phyloP scores from a whole-genome alignment of 2,113 vertebrate genomes.

The Rhinolophus ferrumequinum region DNA sequence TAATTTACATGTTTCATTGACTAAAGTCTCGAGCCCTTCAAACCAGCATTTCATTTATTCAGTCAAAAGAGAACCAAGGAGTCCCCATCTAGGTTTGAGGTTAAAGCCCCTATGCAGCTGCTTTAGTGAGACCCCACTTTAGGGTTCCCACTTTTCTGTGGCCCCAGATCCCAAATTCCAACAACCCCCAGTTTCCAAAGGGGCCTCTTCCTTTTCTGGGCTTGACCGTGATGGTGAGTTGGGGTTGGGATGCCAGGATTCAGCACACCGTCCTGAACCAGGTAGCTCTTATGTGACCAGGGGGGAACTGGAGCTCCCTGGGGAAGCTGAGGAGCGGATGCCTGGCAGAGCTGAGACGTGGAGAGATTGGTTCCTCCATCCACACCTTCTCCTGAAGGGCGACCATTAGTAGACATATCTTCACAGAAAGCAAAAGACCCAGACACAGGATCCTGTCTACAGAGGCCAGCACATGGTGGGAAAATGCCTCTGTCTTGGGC shows the following conservation, averaged over 20 bases:
- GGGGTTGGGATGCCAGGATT: not conserved
- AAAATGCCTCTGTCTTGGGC: not conserved
- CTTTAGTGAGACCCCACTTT: not conserved
- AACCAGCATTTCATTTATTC: not conserved
- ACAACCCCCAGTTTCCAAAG: not conserved
- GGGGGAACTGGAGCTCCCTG: not conserved
- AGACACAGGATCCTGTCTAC: not conserved
- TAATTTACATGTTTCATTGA: not conserved
- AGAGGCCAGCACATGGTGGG: not conserved
- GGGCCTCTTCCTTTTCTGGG: not conserved
- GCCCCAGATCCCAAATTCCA: not conserved
- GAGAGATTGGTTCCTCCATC: not conserved
- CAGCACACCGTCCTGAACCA: not conserved
- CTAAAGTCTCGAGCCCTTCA: not conserved
- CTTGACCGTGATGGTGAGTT: not conserved
- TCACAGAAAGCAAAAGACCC: not conserved
- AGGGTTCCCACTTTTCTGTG: too few relatives aligned
- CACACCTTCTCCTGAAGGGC: not conserved
- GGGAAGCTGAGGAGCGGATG: too few relatives aligned
- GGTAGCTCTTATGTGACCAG: not conserved
- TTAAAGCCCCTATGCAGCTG: not conserved
- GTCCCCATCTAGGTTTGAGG: too few relatives aligned
- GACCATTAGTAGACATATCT: not conserved
- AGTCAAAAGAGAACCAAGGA: not conserved
- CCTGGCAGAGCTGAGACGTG: not conserved